phyloP scores from a whole-genome alignment of 2,888 invertebrate species.

The Lysandra coridon region DNA sequence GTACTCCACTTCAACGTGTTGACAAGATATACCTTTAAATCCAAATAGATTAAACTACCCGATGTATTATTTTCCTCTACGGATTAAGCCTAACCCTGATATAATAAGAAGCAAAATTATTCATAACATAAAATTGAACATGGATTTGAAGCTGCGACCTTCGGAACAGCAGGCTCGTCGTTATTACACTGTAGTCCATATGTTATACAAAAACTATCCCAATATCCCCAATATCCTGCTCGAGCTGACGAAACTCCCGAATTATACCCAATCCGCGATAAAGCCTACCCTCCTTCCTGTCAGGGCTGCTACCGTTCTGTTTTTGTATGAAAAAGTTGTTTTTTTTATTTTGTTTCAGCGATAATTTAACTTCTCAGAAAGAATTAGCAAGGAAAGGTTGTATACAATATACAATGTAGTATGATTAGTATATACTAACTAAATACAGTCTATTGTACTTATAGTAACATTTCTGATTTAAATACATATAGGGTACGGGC shows the following conservation, averaged over 20 bases:
- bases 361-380: too few species aligned
- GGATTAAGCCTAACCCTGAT: background rate
- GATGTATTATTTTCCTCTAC: too few species aligned
- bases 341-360: background rate
- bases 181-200: constrained; percentile 61
- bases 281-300: constrained; percentile 38
- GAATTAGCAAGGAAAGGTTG: too few species aligned
- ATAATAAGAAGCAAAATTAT: constrained; percentile 7
- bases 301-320: constrained; percentile 16
- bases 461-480: too few species aligned
- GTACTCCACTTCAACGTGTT: too few species aligned
- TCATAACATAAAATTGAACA: constrained; percentile 27
- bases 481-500: too few species aligned
- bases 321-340: background rate
- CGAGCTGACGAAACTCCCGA: constrained; percentile 61
- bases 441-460: too few species aligned
- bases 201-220: constrained; percentile 59
- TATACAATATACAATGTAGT: too few species aligned
- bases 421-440: too few species aligned
- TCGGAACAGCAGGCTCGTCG: constrained; percentile 31
- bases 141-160: constrained; percentile 43
- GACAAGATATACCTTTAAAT: too few species aligned
- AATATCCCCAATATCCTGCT: constrained; percentile 79
- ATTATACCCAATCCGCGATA: constrained; percentile 47
- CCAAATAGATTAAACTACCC: too few species aligned